Conservation (phyloP, 2,888 invertebrate genomes). For the Mallateleia sp. region DNA sequence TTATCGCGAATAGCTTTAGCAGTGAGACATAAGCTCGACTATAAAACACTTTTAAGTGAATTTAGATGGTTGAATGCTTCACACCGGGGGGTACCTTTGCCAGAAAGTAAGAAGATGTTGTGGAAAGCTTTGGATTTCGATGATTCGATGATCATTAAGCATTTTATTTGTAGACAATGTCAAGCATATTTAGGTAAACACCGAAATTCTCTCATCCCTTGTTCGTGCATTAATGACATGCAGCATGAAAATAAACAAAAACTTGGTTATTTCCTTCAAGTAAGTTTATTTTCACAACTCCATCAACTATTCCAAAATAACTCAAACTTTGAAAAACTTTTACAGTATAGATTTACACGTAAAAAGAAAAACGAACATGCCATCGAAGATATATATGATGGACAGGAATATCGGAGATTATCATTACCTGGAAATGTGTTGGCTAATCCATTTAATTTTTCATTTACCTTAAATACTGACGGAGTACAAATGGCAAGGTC, state of each 20-base stretch:
- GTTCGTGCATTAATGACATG: neutral
- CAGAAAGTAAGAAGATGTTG: neutral
- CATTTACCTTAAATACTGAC: slow-evolving; percentile 59
- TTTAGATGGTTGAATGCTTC: slow-evolving; percentile 16
- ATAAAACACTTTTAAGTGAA: slow-evolving; percentile 5
- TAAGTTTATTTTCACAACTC: slow-evolving; percentile 16
- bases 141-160: slow-evolving; percentile 17
- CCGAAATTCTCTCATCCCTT: neutral
- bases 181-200: slow-evolving; percentile 26
- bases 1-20: slow-evolving; percentile 14
- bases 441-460: slow-evolving; percentile 39
- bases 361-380: slow-evolving; percentile 9
- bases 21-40: slow-evolving; percentile 25
- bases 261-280: slow-evolving; percentile 28
- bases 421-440: slow-evolving; percentile 22
- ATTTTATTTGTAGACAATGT: slow-evolving; percentile 11
- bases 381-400: slow-evolving; percentile 38
- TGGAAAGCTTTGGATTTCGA: slow-evolving; percentile 22
- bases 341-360: slow-evolving; percentile 27
- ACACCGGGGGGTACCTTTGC: slow-evolving; percentile 14
- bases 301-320: slow-evolving; percentile 16
- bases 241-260: neutral
- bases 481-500: slow-evolving; percentile 52
- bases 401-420: slow-evolving; percentile 26
- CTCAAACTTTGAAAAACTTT: neutral